Conservation (phyloP, 1,140 invertebrate species). For the Drosophila ananassae region DNA sequence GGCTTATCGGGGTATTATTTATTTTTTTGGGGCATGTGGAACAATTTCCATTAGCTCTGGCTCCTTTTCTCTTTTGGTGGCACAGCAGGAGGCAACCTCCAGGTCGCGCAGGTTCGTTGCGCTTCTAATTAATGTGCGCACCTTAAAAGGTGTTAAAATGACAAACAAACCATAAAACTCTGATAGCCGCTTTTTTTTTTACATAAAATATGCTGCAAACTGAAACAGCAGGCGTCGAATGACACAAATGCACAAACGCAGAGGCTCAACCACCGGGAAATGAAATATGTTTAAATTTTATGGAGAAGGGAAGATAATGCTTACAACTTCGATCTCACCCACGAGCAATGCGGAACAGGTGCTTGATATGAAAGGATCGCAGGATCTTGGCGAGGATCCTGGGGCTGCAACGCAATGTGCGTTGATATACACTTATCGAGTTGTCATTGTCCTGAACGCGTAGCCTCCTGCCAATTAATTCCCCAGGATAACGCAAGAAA, state of each 20-base stretch:
- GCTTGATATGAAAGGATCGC: conserved; percentile 56
- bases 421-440: conserved; percentile 76
- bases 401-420: conserved; percentile 58
- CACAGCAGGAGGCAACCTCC: conserved; percentile 57
- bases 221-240: conserved; percentile 49
- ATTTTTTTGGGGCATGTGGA: conserved; percentile 32
- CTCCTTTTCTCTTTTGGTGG: neutral
- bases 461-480: conserved; percentile 71
- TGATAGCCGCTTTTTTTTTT: conserved; percentile 54
- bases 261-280: conserved; percentile 39
- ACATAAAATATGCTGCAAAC: conserved; percentile 39
- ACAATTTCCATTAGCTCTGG: conserved; percentile 34
- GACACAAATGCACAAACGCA: conserved; percentile 24
- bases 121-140: conserved; percentile 72
- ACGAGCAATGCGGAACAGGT: conserved; percentile 67
- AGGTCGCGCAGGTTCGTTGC: conserved; percentile 61
- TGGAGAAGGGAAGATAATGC: conserved; percentile 10
- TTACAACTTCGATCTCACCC: conserved; percentile 52
- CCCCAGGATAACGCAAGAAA: conserved; percentile 56
- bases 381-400: conserved; percentile 9
- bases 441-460: conserved; percentile 68
- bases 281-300: conserved; percentile 56
- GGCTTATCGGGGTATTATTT: conserved; percentile 34
- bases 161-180: conserved; percentile 83
- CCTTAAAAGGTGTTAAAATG: conserved; percentile 79